phyloP scores from a whole-genome alignment of 30 jellyfish, hydroid and myxozoan genomes.

The Rhopilema esculentum region DNA sequence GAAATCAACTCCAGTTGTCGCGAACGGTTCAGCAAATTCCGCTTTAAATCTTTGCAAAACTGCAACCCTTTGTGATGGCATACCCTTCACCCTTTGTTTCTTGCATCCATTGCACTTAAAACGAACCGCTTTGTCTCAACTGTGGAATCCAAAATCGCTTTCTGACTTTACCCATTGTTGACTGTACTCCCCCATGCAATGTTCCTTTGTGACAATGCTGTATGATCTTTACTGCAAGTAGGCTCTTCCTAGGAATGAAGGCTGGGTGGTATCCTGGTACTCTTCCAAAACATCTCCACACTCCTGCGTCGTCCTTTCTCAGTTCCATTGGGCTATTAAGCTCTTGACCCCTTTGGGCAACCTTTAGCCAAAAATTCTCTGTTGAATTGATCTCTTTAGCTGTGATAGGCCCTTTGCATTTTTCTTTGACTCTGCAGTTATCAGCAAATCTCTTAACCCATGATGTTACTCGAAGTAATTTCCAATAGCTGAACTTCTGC shows the following conservation, averaged over 20 bases:
- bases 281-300: slow-evolving; percentile 38
- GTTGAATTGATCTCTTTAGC: too few relatives aligned
- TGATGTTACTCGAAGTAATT: slow-evolving; percentile 14
- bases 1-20: slow-evolving; percentile 73
- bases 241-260: slow-evolving; percentile 17
- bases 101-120: slow-evolving; percentile 38
- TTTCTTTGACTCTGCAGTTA: slow-evolving; percentile 22
- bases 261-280: slow-evolving; percentile 26
- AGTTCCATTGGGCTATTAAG: neutral
- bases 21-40: slow-evolving; percentile 58
- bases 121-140: slow-evolving; percentile 43
- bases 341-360: slow-evolving; percentile 1
- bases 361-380: neutral
- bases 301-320: slow-evolving; percentile 21
- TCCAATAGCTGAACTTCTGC: slow-evolving; percentile 12
- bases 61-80: slow-evolving; percentile 25
- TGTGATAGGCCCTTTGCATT: slow-evolving; percentile 33
- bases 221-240: slow-evolving; percentile 14
- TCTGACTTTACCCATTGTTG: slow-evolving; percentile 42
- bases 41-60: slow-evolving; percentile 54
- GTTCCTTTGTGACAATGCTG: slow-evolving; percentile 24
- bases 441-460: slow-evolving; percentile 22
- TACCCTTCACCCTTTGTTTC: slow-evolving; percentile 19
- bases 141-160: slow-evolving; percentile 47
- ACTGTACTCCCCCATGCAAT: slow-evolving; percentile 61